Evolutionary conservation across 92 coral and sea anemone species (phyloP), one percentile per base, ranked within the genome.

Genomic region (Anthopleura xanthogrammica): DNA sequence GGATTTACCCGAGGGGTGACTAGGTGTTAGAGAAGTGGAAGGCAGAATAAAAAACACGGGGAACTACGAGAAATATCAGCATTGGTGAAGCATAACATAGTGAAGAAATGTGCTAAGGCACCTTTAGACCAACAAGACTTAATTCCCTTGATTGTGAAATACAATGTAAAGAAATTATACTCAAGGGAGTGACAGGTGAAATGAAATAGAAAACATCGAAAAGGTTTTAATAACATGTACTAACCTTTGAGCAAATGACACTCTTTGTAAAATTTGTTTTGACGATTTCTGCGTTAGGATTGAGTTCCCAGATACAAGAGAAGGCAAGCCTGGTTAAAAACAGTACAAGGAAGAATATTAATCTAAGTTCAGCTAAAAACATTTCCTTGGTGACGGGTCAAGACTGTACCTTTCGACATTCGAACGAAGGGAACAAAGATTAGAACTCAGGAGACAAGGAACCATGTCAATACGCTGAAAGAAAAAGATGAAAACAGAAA

Each of bases 401-500:
- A 64, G 20, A 23, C 20, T 2, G 56, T 85, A 92, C 99, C 99
- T 92, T 86, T 96, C 98, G 22, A 96, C 95, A 73, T 94, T 95
- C 17, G 98, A 94, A 75, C 92, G 91, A 71, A 96, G 82, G 3
- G 99, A 96, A 78, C 99, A 96, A 40, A 96, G 93, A 65, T 96
- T 91, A 36, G 99, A 96, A 64, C 99, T 96, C 48, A 96, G 88
- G 36, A 96, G 90, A 12, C 79, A 90, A 52, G 99, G 99, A 22
- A 96, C 96, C 99, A 96, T 96, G 85, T 96, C 99, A 54, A 96
- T 96, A 79, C 99, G 98, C 94, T 93, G 93, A 14, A 71, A n/a
- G 57, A 60, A 74, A 20, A 41, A n/a, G 23, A 42, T 2, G 11
- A 12, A 76, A 76, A 2, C 16, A 10, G 29, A 23, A n/a, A n/a